These are phyloP conservation scores for Ectropis crepuscularia DNA, from an alignment of 2,888 invertebrate genomes.

Conservation along the genomic window DNA sequence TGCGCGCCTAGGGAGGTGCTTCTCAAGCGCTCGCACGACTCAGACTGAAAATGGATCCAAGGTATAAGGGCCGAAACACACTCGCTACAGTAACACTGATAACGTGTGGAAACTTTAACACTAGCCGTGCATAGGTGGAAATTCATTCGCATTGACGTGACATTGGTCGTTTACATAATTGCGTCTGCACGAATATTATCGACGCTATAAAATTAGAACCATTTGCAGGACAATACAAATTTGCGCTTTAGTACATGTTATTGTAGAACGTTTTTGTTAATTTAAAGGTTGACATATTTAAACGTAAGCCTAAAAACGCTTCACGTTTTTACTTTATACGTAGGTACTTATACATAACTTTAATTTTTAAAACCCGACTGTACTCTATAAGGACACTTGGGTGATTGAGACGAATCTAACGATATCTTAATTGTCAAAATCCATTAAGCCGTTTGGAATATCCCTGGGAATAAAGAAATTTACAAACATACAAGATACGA, in stretches of 20 bases:
- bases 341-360: too few relatives aligned
- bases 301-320: too few relatives aligned
- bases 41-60: constrained; percentile 34
- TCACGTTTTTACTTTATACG: too few relatives aligned
- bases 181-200: constrained; percentile 27
- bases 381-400: too few relatives aligned
- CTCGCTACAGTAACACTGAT: constrained; percentile 5
- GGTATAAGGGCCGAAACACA: constrained; percentile 16
- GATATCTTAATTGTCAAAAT: too few relatives aligned
- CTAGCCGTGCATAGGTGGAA: constrained; percentile 24
- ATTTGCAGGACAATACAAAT: constrained; percentile 14
- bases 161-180: constrained; percentile 30
- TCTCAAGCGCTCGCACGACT: constrained; percentile 28
- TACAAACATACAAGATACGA: too few relatives aligned
- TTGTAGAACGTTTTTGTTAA: constrained; percentile 2
- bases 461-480: too few relatives aligned
- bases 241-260: constrained; percentile 1
- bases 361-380: too few relatives aligned
- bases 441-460: too few relatives aligned
- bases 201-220: constrained; percentile 17
- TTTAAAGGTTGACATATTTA: background rate
- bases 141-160: constrained; percentile 29
- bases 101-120: constrained; percentile 3
- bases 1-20: constrained; percentile 29
- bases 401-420: too few relatives aligned